Conservation (phyloP, 2,888 invertebrate genomes). For the Lathronympha strigana region DNA sequence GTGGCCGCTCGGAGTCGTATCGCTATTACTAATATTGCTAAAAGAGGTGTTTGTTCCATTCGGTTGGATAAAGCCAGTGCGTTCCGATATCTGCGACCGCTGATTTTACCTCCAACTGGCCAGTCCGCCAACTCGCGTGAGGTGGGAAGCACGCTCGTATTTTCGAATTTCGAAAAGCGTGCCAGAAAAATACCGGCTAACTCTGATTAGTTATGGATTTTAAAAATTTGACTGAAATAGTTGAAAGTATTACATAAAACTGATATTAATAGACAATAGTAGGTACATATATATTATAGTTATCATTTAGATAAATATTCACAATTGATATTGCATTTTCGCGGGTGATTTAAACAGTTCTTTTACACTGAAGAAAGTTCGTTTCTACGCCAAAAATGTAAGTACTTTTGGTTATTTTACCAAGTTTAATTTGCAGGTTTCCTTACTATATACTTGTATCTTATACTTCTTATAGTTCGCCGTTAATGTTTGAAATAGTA, state of each 20-base stretch:
- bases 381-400: constrained; percentile 50
- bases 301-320: background rate
- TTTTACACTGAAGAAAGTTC: constrained; percentile 53
- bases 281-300: no score
- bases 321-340: constrained; percentile 32
- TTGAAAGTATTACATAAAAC: background rate
- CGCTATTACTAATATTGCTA: constrained; percentile 50
- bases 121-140: constrained; percentile 60
- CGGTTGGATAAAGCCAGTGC: constrained; percentile 74
- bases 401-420: constrained; percentile 49
- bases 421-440: constrained; percentile 18
- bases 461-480: background rate
- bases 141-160: constrained; percentile 47
- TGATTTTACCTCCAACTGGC: constrained; percentile 59
- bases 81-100: constrained; percentile 65
- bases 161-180: constrained; percentile 47
- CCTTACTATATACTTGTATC: background rate
- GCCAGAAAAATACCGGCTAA: constrained; percentile 33
- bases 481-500: background rate
- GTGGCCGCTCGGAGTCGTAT: constrained; percentile 55
- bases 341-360: constrained; percentile 41
- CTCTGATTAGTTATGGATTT: constrained; percentile 11
- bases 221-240: constrained; percentile 7
- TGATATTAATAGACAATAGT: background rate
- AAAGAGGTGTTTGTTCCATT: constrained; percentile 65